Evolutionary conservation across 2,113 vertebrate genomes (phyloP).

Genomic region (Myotis yumanensis): DNA sequence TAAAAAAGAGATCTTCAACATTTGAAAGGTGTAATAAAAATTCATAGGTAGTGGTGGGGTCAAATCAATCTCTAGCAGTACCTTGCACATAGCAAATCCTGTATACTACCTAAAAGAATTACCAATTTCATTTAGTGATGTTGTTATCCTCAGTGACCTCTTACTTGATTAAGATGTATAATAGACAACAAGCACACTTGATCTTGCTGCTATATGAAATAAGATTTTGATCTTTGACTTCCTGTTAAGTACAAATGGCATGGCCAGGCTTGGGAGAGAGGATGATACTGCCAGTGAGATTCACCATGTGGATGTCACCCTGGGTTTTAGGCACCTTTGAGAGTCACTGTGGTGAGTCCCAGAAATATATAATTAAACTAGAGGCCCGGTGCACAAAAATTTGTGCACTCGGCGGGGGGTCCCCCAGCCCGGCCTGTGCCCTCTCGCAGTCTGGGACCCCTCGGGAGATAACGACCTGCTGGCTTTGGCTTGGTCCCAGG

Average conservation of each 20-base stretch:
- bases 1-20: not conserved
- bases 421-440: too few species aligned
- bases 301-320: not conserved
- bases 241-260: not conserved
- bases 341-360: not conserved
- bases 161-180: not conserved
- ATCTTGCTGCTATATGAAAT: not conserved
- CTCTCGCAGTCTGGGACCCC: too few species aligned
- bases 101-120: not conserved
- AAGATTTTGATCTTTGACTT: slow-evolving; percentile 33
- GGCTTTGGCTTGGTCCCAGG: too few species aligned
- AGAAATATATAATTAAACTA: not conserved
- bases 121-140: not conserved
- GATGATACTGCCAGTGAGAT: not conserved
- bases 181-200: not conserved
- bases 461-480: too few species aligned
- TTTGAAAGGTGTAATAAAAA: slow-evolving; percentile 25
- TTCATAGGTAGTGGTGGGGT: not conserved
- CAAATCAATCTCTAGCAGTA: not conserved
- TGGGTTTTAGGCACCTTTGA: not conserved
- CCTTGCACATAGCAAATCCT: not conserved
- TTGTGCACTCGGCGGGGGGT: too few species aligned
- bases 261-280: not conserved
- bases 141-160: not conserved
- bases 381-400: too few species aligned